Percentiles rank a stretch among this genome's conserved stretches.
These are phyloP conservation scores for Mastomys natalensis DNA, from an alignment of 2,113 vertebrate genomes.

Conservation along the genomic window DNA sequence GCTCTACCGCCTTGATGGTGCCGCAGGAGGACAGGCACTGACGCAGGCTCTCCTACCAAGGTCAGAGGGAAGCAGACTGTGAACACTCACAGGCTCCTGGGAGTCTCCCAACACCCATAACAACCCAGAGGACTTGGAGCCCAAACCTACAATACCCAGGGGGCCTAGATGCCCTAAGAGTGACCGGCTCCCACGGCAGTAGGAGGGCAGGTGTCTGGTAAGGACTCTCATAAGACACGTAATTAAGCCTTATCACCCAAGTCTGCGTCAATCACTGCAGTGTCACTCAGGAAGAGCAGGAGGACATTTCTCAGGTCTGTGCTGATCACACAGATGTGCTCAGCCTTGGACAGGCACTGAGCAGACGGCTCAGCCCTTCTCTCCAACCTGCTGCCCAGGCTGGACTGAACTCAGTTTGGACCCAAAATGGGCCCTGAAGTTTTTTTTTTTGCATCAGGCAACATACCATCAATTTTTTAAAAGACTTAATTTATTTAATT, in stretches of 20 bases:
- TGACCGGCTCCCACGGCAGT: background rate
- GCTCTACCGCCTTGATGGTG: conserved; percentile 87
- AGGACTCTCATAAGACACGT: background rate
- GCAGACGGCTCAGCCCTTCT: rapidly evolving
- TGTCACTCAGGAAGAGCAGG: rapidly evolving
- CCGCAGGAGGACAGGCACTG: conserved; percentile 91
- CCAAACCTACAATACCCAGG: rapidly evolving
- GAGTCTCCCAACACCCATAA: background rate
- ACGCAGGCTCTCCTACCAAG: conserved; percentile 85
- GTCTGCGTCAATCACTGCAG: background rate
- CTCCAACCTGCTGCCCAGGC: background rate
- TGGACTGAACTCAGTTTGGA: background rate
- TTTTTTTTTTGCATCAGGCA: too few species aligned
- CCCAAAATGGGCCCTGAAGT: background rate
- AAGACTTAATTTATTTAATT: too few species aligned
- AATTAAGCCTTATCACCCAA: background rate
- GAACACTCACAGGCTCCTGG: background rate
- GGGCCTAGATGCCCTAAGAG: background rate
- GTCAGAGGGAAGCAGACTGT: rapidly evolving
- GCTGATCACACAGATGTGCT: rapidly evolving
- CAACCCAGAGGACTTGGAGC: rapidly evolving
- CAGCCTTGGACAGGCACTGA: rapidly evolving
- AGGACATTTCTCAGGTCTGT: background rate
- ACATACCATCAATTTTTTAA: too few species aligned
- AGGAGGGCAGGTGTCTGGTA: rapidly evolving